A percentile compares a stretch with the other conserved stretches of the same genome.
Conservation (phyloP, 2,888 invertebrate species). For the Conops quadrifasciatus region DNA sequence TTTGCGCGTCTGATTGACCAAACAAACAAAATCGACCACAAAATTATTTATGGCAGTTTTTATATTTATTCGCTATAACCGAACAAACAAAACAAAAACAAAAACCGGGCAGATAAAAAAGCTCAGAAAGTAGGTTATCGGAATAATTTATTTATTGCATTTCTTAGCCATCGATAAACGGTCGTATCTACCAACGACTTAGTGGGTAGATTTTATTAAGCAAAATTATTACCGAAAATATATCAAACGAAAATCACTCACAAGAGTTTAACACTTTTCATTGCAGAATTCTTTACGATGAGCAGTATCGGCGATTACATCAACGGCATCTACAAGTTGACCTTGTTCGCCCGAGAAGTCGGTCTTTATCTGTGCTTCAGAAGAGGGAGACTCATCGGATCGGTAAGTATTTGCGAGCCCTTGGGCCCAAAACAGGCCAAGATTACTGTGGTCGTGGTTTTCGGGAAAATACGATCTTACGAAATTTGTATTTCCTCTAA, state of each 20-base stretch:
- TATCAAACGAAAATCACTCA: not conserved
- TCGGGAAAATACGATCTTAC: too few species aligned
- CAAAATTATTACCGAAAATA: not conserved
- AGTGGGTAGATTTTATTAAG: slow-evolving; percentile 32
- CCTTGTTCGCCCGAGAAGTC: slow-evolving; percentile 60
- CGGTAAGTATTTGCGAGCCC: slow-evolving; percentile 50
- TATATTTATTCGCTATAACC: slow-evolving; percentile 43
- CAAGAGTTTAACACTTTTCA: slow-evolving; percentile 20
- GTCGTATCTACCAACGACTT: not conserved
- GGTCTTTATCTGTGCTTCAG: slow-evolving; percentile 59
- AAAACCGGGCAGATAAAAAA: not conserved
- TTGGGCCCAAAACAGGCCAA: not conserved
- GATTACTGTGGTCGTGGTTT: not conserved
- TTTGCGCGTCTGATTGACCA: too few species aligned
- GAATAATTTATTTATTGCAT: not conserved
- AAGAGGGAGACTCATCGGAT: slow-evolving; percentile 58
- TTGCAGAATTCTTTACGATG: slow-evolving; percentile 59
- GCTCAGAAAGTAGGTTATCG: slow-evolving; percentile 28
- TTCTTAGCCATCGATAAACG: not conserved
- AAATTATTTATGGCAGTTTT: too few species aligned
- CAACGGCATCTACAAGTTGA: slow-evolving; percentile 57
- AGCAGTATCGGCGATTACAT: slow-evolving; percentile 57
- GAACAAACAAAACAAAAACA: not conserved
- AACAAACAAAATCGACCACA: too few species aligned
- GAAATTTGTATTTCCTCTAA: slow-evolving; percentile 4